Percentiles rank a stretch among this genome's conserved stretches.
Evolutionary conservation across 2,113 vertebrate genomes (phyloP).

Genomic region (Odocoileus hemionus): DNA sequence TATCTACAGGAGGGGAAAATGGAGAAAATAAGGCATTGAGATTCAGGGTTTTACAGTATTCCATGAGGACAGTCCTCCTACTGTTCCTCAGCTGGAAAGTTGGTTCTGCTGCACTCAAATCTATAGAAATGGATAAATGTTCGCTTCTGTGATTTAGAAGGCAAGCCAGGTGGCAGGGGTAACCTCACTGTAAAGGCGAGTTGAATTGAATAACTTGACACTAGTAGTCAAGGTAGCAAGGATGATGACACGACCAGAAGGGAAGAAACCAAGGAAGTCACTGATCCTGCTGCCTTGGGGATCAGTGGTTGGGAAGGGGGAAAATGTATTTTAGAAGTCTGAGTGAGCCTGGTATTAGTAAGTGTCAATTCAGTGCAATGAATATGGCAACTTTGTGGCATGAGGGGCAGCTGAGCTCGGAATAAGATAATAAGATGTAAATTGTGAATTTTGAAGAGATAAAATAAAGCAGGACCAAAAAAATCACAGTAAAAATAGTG

Average conservation of each 20-base stretch:
- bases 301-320: background rate
- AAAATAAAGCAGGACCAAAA: background rate
- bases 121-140: background rate
- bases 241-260: background rate
- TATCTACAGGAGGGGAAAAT: background rate
- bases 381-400: background rate
- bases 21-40: background rate
- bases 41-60: background rate
- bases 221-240: background rate
- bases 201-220: background rate
- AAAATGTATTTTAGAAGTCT: background rate
- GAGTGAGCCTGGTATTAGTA: background rate
- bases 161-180: background rate
- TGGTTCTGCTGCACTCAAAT: background rate
- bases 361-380: background rate
- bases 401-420: background rate
- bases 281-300: background rate
- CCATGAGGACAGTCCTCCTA: background rate
- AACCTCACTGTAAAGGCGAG: background rate
- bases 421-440: background rate
- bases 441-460: background rate
- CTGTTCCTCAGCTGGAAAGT: background rate
- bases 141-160: background rate
- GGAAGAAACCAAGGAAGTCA: background rate
- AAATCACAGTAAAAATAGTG: background rate